phyloP scores from a whole-genome alignment of 1,140 invertebrate genomes.

The Homarus americanus region DNA sequence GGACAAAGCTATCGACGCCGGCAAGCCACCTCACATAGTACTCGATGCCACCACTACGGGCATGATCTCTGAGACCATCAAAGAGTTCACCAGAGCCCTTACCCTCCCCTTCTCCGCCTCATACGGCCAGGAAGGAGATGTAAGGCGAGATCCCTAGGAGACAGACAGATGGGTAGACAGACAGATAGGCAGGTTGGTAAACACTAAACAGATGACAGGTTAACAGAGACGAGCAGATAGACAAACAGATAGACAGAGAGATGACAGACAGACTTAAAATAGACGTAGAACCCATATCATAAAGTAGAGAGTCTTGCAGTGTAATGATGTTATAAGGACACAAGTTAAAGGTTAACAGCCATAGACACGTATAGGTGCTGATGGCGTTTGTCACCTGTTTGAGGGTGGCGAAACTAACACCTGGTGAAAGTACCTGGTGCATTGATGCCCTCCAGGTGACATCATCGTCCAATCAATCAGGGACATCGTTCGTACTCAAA shows the following conservation, averaged over 20 bases:
- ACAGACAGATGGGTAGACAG: no score
- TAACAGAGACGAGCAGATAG: no score
- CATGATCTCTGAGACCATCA: slow-evolving; percentile 88
- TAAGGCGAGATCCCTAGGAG: slow-evolving; percentile 78
- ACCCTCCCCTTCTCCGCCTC: slow-evolving; percentile 89
- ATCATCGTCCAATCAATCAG: slow-evolving; percentile 89
- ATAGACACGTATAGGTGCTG: no score
- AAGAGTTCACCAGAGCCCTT: slow-evolving; percentile 87
- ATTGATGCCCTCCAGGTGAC: slow-evolving; percentile 89
- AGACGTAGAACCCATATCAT: no score
- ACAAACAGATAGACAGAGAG: no score
- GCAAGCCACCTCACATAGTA: slow-evolving; percentile 86
- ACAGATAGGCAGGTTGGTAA: no score
- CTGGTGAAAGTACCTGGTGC: slow-evolving; percentile 85
- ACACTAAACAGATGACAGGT: no score
- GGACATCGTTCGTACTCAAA: slow-evolving; percentile 87
- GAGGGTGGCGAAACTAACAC: slow-evolving; percentile 86
- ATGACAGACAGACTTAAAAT: no score
- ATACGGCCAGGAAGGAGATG: slow-evolving; percentile 89
- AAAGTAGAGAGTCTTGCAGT: no score
- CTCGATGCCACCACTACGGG: slow-evolving; percentile 88
- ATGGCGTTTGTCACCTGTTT: slow-evolving; percentile 68
- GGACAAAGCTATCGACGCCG: slow-evolving; percentile 82
- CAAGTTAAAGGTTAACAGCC: no score
- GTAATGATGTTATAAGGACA: no score